These are phyloP conservation scores for Channa striata DNA, from an alignment of 2,797 vertebrate genomes.

Conservation along the genomic window DNA sequence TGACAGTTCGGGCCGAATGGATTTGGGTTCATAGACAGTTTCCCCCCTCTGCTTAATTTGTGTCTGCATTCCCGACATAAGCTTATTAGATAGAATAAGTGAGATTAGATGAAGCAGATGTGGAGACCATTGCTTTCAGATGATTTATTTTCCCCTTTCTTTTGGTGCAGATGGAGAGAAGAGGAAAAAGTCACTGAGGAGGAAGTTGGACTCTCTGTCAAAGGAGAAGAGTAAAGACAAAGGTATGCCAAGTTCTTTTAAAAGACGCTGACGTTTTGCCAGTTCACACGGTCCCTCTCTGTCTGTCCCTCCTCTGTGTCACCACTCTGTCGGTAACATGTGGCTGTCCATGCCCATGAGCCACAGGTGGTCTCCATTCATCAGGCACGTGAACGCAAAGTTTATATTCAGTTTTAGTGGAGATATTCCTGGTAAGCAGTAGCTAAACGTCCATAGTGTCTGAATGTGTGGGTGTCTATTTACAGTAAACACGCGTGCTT, in stretches of 20 bases:
- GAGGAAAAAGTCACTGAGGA: constrained; percentile 95
- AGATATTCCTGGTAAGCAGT: constrained; percentile 72
- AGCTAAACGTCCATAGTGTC: too few relatives aligned
- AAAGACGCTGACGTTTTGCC: neutral
- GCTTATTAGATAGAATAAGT: constrained; percentile 54
- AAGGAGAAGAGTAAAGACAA: constrained; percentile 98
- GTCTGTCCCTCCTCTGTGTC: neutral
- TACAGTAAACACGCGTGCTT: constrained; percentile 10
- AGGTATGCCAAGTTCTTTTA: constrained; percentile 65
- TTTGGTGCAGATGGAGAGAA: constrained; percentile 93
- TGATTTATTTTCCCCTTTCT: constrained; percentile 39
- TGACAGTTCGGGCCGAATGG: constrained; percentile 39
- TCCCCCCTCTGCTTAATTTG: constrained; percentile 35
- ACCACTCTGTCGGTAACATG: neutral
- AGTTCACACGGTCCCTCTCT: neutral
- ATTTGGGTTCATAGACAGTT: constrained; percentile 34
- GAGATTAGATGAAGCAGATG: constrained; percentile 53
- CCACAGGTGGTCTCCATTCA: constrained; percentile 26
- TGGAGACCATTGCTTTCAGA: constrained; percentile 48
- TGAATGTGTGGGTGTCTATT: neutral
- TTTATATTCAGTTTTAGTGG: constrained; percentile 77
- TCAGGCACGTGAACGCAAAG: constrained; percentile 63
- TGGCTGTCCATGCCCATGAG: neutral
- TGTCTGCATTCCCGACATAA: constrained; percentile 61
- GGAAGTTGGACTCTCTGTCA: constrained; percentile 95